Evolutionary conservation across 2,113 vertebrate genomes (phyloP), one percentile per base, ranked within the genome.

Genomic region (Cyprinodon tularosa): DNA sequence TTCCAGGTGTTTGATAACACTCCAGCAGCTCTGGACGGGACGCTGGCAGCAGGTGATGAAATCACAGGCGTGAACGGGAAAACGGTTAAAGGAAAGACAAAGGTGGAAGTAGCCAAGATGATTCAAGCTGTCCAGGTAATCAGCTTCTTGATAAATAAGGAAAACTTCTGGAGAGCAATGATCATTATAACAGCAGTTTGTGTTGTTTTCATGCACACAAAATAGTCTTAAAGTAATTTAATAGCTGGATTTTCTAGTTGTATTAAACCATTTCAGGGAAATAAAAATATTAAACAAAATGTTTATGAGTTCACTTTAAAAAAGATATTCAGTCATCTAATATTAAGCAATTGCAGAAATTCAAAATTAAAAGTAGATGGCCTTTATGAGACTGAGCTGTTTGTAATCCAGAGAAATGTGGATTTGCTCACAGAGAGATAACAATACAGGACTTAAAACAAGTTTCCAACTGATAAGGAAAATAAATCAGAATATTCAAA

Each of bases 61-160:
- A 97, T 99, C 91, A 98, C 97, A 0, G 98, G 98, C 0, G 98
- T 99, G 68, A 99, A 98, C 0, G 97, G 97, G 45, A 98, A 95
- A 86, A 94, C 98, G 0, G 97, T 99, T 84, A 99, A 99, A 89
- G 98, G 98, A 4, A 98, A 97, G 73, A 99, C 97, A 14, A 99
- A 99, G 87, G 97, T 99, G 89, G 97, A 99, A 83, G 98, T 99
- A 91, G 98, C 98, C 13, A 98, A 97, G 94, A 99, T 99, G 98
- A 99, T 99, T 84, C 98, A 99, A 92, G 94, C 95, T 87, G 98
- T 98, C 77, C 97, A 99, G 98, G 98, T 99, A 91, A 48, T 44
- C n/a, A 0, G 0, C 29, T 3, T 60, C 17, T 63, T 50, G 4
- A 10, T 53, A n/a, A 2, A 11, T 5, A 70, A 13, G n/a, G 7